These are phyloP conservation scores for Erithacus rubecula DNA, from an alignment of 2,797 vertebrate species.

Conservation along the genomic window DNA sequence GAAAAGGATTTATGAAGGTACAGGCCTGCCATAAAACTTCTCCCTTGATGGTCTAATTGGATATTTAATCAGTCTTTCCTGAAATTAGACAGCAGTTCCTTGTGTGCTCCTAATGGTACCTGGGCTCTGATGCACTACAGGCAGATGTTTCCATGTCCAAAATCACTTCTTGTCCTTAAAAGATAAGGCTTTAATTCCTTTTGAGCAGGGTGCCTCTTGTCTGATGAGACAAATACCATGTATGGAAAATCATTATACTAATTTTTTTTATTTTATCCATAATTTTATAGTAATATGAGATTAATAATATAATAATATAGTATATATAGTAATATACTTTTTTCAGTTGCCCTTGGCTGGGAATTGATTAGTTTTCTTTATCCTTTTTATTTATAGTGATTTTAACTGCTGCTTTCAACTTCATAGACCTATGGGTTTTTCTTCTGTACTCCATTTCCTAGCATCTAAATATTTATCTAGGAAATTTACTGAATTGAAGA, in stretches of 20 bases:
- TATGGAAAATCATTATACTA: background rate
- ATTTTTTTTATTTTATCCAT: background rate
- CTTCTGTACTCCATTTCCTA: background rate
- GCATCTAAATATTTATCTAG: background rate
- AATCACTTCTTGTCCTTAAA: background rate
- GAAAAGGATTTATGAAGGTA: background rate
- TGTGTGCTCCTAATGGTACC: background rate
- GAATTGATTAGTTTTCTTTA: background rate
- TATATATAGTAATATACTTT: too few relatives aligned
- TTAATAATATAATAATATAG: too few relatives aligned
- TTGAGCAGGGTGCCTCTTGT: background rate
- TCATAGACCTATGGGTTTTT: background rate
- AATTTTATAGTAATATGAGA: background rate
- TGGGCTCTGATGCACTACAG: background rate
- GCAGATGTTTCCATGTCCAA: background rate
- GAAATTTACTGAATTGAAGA: background rate
- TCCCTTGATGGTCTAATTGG: background rate
- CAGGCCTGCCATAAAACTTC: background rate
- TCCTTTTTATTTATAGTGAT: background rate
- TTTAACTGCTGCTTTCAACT: background rate
- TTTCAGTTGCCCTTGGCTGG: background rate
- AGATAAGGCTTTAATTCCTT: background rate
- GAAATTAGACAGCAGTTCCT: background rate
- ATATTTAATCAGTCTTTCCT: background rate
- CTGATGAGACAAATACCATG: background rate